Evolutionary conservation across 2,113 vertebrate species (phyloP), one percentile per base, ranked within the genome.

Genomic region (Eurystomus gularis): DNA sequence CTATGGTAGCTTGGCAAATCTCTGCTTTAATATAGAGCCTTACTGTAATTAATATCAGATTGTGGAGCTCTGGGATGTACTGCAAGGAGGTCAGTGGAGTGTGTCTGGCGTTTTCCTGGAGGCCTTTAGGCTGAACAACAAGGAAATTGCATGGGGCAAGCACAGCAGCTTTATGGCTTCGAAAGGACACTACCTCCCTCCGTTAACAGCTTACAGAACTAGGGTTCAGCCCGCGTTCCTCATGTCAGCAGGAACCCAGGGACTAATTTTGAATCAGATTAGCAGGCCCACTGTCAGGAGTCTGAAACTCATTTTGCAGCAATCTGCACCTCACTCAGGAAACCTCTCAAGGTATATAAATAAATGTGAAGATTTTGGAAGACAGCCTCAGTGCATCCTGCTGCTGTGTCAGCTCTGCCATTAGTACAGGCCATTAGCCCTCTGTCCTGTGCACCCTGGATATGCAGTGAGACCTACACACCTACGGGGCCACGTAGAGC

Each of bases 11-110:
- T 83, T 82, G 73, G 90, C 80, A 95, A 89, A 96, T 84, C 90
- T 95, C 90, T 72, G 82, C 90, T 86, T 94, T 84, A 86, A 95
- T 92, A 91, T 42, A 84, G 72, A 96, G 54, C 76, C 65, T 95
- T 31, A 7, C 40, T 95, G 91, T 96, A 96, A 96, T 95, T 94
- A 94, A 89, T 84, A 86, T 91, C 70, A 95, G 80, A 86, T 61
- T 81, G 80, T 69, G 35, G 58, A 82, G 73, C 73, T 89, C 88
- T 87, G 92, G 91, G 92, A 92, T 17, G 58, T 68, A 51, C 70
- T 68, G 65, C 77, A 84, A 84, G 71, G 86, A 82, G 90, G 80
- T 92, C 77, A 82, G 52, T 33, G 39, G 66, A 61, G 42, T 9
- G 0, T 89, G 86, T 31, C 83, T 60, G 57, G 65, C 39, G 37